Percentiles rank a stretch among this genome's conserved stretches.
These are phyloP conservation scores for Piaya cayana DNA, from an alignment of 2,113 vertebrate genomes.

Conservation along the genomic window DNA sequence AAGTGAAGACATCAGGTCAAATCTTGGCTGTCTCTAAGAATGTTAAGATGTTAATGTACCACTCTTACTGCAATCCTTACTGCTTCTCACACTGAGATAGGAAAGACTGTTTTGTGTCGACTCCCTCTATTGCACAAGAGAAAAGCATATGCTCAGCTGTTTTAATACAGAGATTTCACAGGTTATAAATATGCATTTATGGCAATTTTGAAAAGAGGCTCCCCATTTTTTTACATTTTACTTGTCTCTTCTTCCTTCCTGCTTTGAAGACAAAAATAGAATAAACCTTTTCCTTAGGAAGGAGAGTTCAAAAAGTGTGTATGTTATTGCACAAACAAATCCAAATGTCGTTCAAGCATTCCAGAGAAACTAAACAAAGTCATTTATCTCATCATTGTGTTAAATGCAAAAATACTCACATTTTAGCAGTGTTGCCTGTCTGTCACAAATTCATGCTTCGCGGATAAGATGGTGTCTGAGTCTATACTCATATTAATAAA, in stretches of 20 bases:
- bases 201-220: background rate
- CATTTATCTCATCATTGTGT: background rate
- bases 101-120: background rate
- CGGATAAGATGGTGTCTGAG: background rate
- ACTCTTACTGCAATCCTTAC: background rate
- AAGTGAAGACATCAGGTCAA: background rate
- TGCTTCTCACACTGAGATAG: background rate
- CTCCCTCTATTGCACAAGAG: background rate
- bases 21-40: background rate
- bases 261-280: background rate
- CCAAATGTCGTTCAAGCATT: background rate
- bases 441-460: background rate
- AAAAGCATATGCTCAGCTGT: slow-evolving; percentile 26
- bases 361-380: background rate
- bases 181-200: background rate
- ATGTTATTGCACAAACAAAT: background rate
- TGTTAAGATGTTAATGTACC: background rate
- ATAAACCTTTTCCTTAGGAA: background rate
- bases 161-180: slow-evolving; percentile 35
- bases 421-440: background rate
- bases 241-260: background rate
- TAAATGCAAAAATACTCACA: background rate
- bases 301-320: background rate
- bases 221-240: background rate
- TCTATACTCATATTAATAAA: background rate